Conservation (phyloP, 2,797 vertebrate genomes). For the Eulemur rubriventer region DNA sequence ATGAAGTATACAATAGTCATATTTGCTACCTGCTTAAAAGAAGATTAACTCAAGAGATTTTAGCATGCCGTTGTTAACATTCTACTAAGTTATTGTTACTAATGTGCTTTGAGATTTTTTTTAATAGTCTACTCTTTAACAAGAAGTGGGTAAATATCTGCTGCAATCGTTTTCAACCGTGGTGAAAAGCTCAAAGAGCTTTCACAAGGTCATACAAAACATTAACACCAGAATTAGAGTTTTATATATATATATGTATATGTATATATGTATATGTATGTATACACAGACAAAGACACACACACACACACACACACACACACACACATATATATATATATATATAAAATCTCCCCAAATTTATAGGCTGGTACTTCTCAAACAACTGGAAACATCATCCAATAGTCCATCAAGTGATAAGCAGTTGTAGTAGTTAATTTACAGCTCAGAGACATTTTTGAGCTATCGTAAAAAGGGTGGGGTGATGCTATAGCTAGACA, state of each 20-base stretch:
- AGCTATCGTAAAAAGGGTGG: background rate
- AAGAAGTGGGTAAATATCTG: background rate
- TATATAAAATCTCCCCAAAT: background rate
- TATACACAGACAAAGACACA: background rate
- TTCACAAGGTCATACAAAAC: background rate
- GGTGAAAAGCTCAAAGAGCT: background rate
- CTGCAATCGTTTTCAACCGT: background rate
- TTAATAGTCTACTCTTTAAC: background rate
- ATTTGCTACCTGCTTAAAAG: background rate
- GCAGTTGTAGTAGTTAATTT: background rate
- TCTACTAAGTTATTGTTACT: background rate
- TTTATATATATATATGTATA: background rate
- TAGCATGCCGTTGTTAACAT: background rate
- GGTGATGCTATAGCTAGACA: background rate
- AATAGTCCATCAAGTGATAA: background rate
- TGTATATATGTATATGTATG: too few relatives aligned
- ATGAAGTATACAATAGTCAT: background rate
- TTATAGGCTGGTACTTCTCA: background rate
- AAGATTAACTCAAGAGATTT: background rate
- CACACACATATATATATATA: accelerated
- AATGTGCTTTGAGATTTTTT: background rate
- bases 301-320: background rate
- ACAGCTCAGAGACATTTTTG: background rate
- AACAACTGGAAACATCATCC: background rate
- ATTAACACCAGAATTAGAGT: background rate